Conservation (phyloP, 2,113 vertebrate genomes). For the Saccopteryx leptura region DNA sequence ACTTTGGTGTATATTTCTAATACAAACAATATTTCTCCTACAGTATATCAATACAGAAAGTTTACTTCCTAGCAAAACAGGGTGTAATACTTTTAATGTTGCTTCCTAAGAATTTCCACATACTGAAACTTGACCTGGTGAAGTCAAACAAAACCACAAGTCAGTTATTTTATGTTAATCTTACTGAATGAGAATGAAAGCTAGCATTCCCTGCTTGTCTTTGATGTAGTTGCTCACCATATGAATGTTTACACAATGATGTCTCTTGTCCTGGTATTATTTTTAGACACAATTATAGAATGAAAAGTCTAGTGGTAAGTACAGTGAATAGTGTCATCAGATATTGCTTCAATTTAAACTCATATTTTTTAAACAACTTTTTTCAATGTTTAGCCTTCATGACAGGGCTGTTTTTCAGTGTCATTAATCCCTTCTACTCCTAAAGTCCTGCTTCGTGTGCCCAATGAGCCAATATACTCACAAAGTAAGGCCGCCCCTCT, state of each 20-base stretch:
- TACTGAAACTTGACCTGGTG: conserved; percentile 40
- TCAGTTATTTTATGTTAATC: conserved; percentile 64
- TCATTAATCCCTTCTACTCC: not conserved
- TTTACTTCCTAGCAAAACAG: not conserved
- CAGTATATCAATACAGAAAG: not conserved
- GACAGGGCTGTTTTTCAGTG: not conserved
- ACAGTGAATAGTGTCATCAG: not conserved
- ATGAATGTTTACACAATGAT: conserved; percentile 21
- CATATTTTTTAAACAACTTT: not conserved
- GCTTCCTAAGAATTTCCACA: conserved; percentile 31
- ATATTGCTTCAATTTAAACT: conserved; percentile 25
- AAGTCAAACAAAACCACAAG: conserved; percentile 46
- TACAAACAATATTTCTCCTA: not conserved
- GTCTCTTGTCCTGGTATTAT: conserved; percentile 24
- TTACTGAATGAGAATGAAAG: conserved; percentile 36
- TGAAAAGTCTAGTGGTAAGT: not conserved
- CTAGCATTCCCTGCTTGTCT: not conserved
- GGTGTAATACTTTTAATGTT: conserved; percentile 12
- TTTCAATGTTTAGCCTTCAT: not conserved
- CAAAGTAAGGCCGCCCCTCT: not conserved
- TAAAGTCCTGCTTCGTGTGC: not conserved
- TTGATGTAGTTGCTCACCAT: conserved; percentile 40
- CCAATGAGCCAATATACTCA: not conserved
- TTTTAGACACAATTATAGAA: conserved; percentile 54
- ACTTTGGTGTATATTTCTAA: conserved; percentile 42